Percentiles rank a stretch among this genome's conserved stretches.
phyloP scores from a whole-genome alignment of 2,888 invertebrate species.

The Notodonta ziczac region DNA sequence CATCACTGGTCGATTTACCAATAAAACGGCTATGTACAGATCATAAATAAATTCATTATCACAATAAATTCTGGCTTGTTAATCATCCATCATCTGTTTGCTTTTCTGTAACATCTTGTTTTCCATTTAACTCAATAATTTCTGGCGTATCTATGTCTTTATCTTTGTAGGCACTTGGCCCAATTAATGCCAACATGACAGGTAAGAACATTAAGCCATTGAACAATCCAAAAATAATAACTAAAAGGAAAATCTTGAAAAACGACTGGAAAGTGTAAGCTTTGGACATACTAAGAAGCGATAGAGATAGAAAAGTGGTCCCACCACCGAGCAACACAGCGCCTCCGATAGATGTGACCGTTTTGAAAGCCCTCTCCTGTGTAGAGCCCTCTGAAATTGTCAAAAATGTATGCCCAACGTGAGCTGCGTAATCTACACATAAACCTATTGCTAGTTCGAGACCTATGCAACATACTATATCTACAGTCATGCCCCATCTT shows the following conservation, averaged over 20 bases:
- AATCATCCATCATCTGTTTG: conserved; percentile 37
- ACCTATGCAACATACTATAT: conserved; percentile 92
- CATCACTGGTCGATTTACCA: too few relatives aligned
- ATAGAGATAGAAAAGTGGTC: conserved; percentile 90
- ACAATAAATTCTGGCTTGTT: background rate
- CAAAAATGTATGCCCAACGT: conserved; percentile 92
- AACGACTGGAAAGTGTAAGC: conserved; percentile 92
- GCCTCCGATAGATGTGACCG: conserved; percentile 89
- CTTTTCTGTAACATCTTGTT: conserved; percentile 47
- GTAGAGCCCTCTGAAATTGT: conserved; percentile 82
- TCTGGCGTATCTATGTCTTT: conserved; percentile 51
- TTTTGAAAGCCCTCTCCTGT: conserved; percentile 85
- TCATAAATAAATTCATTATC: background rate
- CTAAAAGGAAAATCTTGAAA: conserved; percentile 90
- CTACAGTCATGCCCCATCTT: conserved; percentile 92
- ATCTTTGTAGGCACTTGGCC: conserved; percentile 83
- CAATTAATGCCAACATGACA: conserved; percentile 89
- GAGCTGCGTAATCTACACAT: conserved; percentile 93
- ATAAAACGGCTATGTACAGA: too few relatives aligned
- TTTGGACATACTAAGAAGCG: conserved; percentile 88
- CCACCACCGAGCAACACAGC: conserved; percentile 92
- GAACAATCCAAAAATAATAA: conserved; percentile 91
- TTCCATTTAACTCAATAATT: conserved; percentile 67
- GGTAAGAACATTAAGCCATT: conserved; percentile 91
- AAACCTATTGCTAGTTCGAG: conserved; percentile 92